These are phyloP conservation scores for Himalopsyche phryganea DNA, from an alignment of 1,140 invertebrate species.

Conservation along the genomic window DNA sequence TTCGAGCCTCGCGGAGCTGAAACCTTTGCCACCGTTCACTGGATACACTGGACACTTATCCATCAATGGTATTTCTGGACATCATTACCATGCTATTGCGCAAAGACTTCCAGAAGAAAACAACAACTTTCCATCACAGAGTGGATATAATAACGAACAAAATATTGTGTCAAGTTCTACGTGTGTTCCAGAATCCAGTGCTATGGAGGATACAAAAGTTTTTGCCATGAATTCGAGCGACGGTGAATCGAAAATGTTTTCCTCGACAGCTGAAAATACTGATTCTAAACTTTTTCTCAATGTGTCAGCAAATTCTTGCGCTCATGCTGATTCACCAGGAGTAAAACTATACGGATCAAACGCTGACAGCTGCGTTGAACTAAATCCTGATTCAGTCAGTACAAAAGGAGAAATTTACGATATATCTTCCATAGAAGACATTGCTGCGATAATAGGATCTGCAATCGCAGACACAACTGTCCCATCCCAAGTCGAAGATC, in stretches of 20 bases:
- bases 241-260: slow-evolving; percentile 57
- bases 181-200: slow-evolving; percentile 57
- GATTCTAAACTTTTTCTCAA: slow-evolving; percentile 48
- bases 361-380: slow-evolving; percentile 37
- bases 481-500: slow-evolving; percentile 63
- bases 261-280: slow-evolving; percentile 52
- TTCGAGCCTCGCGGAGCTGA: slow-evolving; percentile 71
- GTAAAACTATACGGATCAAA: slow-evolving; percentile 44
- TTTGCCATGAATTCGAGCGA: slow-evolving; percentile 49
- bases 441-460: slow-evolving; percentile 82
- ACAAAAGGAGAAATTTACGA: slow-evolving; percentile 60
- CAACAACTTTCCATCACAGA: slow-evolving; percentile 62
- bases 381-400: slow-evolving; percentile 47
- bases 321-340: slow-evolving; percentile 45
- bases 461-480: slow-evolving; percentile 86
- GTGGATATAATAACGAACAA: slow-evolving; percentile 58
- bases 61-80: slow-evolving; percentile 81
- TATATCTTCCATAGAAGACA: slow-evolving; percentile 74
- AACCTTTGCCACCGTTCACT: slow-evolving; percentile 82
- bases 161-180: slow-evolving; percentile 66
- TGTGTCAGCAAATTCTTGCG: slow-evolving; percentile 45
- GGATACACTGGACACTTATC: slow-evolving; percentile 78
- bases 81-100: slow-evolving; percentile 80
- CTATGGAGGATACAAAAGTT: slow-evolving; percentile 45
- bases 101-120: slow-evolving; percentile 64